Percentiles rank a stretch among this genome's conserved stretches.
These are phyloP conservation scores for Meloidogyne exigua DNA, from an alignment of 1,140 invertebrate species.

Conservation along the genomic window DNA sequence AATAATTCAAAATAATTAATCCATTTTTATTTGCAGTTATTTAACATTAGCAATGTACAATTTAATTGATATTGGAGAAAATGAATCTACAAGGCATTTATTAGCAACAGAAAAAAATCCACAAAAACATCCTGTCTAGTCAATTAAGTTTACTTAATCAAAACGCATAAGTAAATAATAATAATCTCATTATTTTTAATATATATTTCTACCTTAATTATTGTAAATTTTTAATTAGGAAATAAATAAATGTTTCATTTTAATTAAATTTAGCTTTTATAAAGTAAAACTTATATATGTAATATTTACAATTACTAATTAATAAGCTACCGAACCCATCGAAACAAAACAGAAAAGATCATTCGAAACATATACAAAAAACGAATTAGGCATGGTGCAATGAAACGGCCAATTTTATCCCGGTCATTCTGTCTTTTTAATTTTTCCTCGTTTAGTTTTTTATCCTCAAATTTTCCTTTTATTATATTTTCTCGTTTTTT, in stretches of 20 bases:
- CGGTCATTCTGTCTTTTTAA: no score
- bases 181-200: neutral
- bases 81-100: conserved; percentile 32
- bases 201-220: neutral
- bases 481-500: no score
- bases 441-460: no score
- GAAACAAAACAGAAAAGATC: no score
- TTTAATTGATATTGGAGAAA: conserved; percentile 45
- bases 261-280: no score
- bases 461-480: no score
- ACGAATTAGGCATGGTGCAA: no score
- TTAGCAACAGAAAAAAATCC: neutral
- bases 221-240: neutral
- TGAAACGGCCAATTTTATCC: no score
- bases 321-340: no score
- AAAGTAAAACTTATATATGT: no score
- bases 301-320: no score
- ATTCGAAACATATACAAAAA: no score
- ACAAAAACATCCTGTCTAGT: conserved; percentile 13
- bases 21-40: conserved; percentile 49
- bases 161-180: neutral
- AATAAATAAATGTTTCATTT: neutral
- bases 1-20: conserved; percentile 11
- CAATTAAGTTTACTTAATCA: neutral
- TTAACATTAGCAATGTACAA: conserved; percentile 59